These are phyloP conservation scores for Loris lydekkerianus DNA, from an alignment of 2,797 vertebrate genomes.

Conservation along the genomic window DNA sequence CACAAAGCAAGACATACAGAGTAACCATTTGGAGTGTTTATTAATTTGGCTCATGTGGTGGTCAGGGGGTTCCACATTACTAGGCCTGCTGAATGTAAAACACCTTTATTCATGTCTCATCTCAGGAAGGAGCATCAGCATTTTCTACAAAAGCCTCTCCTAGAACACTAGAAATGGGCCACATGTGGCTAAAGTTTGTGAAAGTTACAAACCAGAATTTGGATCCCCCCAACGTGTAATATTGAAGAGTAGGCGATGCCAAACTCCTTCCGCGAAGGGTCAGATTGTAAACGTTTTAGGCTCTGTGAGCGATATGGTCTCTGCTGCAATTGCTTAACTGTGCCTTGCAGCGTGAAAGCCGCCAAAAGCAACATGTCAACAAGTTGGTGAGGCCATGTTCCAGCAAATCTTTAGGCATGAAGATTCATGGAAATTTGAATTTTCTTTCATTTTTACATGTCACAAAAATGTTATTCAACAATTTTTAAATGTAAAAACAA, in stretches of 20 bases:
- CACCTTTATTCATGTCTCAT: background rate
- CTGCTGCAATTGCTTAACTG: background rate
- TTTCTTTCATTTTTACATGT: background rate
- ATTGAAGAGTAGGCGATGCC: background rate
- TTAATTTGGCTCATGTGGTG: background rate
- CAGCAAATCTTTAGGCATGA: background rate
- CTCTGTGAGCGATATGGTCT: background rate
- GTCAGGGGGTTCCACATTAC: background rate
- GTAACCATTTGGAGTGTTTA: background rate
- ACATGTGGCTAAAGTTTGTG: background rate
- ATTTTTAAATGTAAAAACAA: background rate
- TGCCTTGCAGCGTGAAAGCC: background rate
- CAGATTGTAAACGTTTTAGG: background rate
- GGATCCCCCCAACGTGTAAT: background rate
- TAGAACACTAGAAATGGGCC: background rate
- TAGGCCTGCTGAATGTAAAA: background rate
- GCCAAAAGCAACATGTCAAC: background rate
- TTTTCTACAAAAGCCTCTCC: background rate
- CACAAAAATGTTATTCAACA: background rate
- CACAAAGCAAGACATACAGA: slow-evolving; percentile 33
- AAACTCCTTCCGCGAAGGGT: background rate
- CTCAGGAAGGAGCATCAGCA: background rate
- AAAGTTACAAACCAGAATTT: background rate
- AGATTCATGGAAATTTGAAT: background rate
- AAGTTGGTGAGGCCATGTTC: background rate